These are phyloP conservation scores for Drosophila limbata DNA, from an alignment of 2,888 invertebrate genomes.

Conservation along the genomic window DNA sequence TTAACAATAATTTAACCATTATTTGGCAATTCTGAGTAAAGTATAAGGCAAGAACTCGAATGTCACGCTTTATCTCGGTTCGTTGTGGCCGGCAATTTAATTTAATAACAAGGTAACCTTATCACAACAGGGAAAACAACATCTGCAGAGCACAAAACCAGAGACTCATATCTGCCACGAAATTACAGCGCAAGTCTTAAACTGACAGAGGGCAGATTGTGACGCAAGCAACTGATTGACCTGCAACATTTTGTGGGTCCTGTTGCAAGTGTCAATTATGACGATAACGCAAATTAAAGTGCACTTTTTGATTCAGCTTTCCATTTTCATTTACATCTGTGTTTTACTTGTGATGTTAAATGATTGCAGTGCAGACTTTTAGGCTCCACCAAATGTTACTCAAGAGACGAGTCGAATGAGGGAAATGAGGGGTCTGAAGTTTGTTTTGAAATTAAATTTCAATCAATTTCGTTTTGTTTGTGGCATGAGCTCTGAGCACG, in stretches of 20 bases:
- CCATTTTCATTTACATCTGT: neutral
- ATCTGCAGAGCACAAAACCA: slow-evolving; percentile 50
- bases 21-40: slow-evolving; percentile 2
- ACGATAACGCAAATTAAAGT: slow-evolving; percentile 66
- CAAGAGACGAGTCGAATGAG: slow-evolving; percentile 49
- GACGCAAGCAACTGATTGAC: slow-evolving; percentile 32
- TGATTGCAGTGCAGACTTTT: slow-evolving; percentile 43
- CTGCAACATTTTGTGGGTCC: slow-evolving; percentile 18
- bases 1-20: slow-evolving; percentile 4
- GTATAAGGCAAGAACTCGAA: neutral
- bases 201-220: slow-evolving; percentile 4
- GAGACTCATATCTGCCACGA: slow-evolving; percentile 16
- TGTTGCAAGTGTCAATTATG: slow-evolving; percentile 69
- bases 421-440: slow-evolving; percentile 1
- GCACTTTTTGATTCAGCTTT: slow-evolving; percentile 10
- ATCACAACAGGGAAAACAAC: slow-evolving; percentile 66
- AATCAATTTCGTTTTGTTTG: slow-evolving; percentile 67
- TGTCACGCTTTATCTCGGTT: slow-evolving; percentile 18
- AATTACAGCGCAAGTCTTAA: slow-evolving; percentile 23
- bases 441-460: slow-evolving; percentile 75
- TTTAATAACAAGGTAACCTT: slow-evolving; percentile 76
- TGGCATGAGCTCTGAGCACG: slow-evolving; percentile 19
- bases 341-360: slow-evolving; percentile 28
- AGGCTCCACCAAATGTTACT: slow-evolving; percentile 65
- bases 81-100: slow-evolving; percentile 66